Evolutionary conservation across 2,113 vertebrate species (phyloP).

Genomic region (Urocynchramus pylzowi): DNA sequence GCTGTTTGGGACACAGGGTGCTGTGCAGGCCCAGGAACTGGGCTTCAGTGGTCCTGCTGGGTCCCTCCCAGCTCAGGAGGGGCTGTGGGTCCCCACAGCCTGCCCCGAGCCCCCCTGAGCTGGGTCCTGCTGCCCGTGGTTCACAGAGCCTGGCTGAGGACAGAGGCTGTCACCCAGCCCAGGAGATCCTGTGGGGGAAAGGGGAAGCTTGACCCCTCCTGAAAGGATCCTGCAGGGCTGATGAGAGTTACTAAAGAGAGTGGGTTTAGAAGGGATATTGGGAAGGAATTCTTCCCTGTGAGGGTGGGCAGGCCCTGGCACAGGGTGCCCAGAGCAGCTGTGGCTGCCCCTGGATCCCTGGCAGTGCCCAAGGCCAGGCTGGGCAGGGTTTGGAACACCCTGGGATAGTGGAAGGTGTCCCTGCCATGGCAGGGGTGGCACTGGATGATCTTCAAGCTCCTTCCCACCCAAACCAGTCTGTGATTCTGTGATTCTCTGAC

Average conservation of each 20-base stretch:
- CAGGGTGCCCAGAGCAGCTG: not conserved
- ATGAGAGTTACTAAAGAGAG: too few species aligned
- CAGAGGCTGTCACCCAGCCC: not conserved
- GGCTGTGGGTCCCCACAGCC: not conserved
- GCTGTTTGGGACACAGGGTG: not conserved
- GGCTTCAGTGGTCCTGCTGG: too few species aligned
- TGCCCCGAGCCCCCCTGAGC: not conserved
- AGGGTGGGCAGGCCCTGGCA: not conserved
- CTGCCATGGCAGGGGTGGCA: accelerated
- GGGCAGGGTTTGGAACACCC: accelerated
- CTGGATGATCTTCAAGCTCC: not conserved
- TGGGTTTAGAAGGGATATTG: not conserved
- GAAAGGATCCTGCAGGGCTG: not conserved
- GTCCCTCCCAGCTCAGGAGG: not conserved
- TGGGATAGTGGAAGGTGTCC: not conserved
- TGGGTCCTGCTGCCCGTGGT: accelerated
- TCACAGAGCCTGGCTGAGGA: accelerated
- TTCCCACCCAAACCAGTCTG: not conserved
- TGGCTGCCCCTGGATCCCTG: not conserved
- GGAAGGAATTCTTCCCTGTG: accelerated
- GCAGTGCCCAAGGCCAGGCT: accelerated
- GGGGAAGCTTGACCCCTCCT: not conserved
- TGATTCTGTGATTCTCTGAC: not conserved
- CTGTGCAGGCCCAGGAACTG: not conserved
- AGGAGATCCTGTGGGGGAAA: not conserved